A percentile compares a stretch with the other conserved stretches of the same genome.
Evolutionary conservation across 2,888 invertebrate species (phyloP).

Genomic region (Drosophila borborema): DNA sequence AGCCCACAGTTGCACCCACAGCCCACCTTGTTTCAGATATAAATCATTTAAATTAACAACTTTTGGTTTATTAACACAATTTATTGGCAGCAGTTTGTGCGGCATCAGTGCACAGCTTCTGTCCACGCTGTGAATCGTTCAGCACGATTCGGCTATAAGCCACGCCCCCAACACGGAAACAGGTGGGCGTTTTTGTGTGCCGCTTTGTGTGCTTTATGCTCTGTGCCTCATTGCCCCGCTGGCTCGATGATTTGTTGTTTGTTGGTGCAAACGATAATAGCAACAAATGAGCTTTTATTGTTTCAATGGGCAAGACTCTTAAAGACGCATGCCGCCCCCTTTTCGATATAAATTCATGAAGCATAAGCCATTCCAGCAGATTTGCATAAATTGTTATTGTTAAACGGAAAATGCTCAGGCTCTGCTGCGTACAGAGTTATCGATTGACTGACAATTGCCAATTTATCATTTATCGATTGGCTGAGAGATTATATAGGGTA

Average conservation of each 20-base stretch:
- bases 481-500: not conserved
- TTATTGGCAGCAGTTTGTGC: constrained; percentile 82
- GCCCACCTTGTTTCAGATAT: constrained; percentile 56
- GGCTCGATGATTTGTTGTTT: constrained; percentile 77
- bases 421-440: not conserved
- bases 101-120: constrained; percentile 68
- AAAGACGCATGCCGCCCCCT: constrained; percentile 58
- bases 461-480: constrained; percentile 4
- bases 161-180: constrained; percentile 2
- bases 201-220: constrained; percentile 17
- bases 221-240: constrained; percentile 34
- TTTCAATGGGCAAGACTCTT: constrained; percentile 62
- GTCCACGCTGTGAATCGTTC: constrained; percentile 55
- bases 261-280: constrained; percentile 79
- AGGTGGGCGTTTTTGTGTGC: not conserved
- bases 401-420: not conserved
- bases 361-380: constrained; percentile 76
- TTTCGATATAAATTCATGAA: constrained; percentile 81
- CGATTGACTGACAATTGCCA: not conserved
- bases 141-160: constrained; percentile 55
- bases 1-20: not conserved
- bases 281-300: constrained; percentile 82
- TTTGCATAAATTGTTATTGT: constrained; percentile 72
- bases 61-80: constrained; percentile 83
- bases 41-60: constrained; percentile 84